Evolutionary conservation across 1,140 invertebrate genomes (phyloP).

Genomic region (Drosophila tsacasi): DNA sequence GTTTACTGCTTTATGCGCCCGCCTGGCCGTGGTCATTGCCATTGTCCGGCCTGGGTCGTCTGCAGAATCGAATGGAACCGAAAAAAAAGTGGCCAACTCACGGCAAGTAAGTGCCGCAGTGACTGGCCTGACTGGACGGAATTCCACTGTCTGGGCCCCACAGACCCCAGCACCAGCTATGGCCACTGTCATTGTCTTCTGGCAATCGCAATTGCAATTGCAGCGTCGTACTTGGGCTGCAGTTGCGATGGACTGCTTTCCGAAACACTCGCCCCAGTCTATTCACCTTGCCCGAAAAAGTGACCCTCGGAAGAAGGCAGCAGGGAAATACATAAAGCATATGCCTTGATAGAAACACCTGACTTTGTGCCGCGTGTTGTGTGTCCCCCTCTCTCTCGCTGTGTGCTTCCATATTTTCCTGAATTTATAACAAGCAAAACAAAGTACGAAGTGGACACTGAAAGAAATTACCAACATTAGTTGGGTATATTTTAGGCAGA

Average conservation of each 20-base stretch:
- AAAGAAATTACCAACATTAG: not conserved
- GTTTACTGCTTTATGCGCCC: constrained; percentile 64
- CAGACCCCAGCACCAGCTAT: constrained; percentile 5
- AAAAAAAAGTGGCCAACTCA: constrained; percentile 64
- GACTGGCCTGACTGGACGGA: constrained; percentile 70
- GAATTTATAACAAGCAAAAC: constrained; percentile 38
- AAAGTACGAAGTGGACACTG: constrained; percentile 29
- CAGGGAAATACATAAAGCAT: constrained; percentile 48
- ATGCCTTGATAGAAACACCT: constrained; percentile 59
- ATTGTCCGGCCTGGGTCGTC: constrained; percentile 47
- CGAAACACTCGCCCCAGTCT: constrained; percentile 41
- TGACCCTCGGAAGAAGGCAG: constrained; percentile 52
- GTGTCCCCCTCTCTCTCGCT: not conserved
- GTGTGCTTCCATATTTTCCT: constrained; percentile 34
- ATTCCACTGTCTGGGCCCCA: constrained; percentile 42
- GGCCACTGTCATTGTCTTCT: constrained; percentile 68
- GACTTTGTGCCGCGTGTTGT: constrained; percentile 54
- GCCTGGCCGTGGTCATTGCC: constrained; percentile 54
- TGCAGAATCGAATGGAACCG: constrained; percentile 19
- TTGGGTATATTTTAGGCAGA: not conserved
- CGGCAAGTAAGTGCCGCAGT: constrained; percentile 70
- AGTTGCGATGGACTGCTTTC: constrained; percentile 56
- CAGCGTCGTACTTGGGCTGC: constrained; percentile 42
- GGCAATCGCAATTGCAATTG: constrained; percentile 62
- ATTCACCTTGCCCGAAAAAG: constrained; percentile 70